Percentiles rank a stretch among this genome's conserved stretches.
These are phyloP conservation scores for Melikaiella ostensackeni DNA, from an alignment of 2,888 invertebrate species.

Conservation along the genomic window DNA sequence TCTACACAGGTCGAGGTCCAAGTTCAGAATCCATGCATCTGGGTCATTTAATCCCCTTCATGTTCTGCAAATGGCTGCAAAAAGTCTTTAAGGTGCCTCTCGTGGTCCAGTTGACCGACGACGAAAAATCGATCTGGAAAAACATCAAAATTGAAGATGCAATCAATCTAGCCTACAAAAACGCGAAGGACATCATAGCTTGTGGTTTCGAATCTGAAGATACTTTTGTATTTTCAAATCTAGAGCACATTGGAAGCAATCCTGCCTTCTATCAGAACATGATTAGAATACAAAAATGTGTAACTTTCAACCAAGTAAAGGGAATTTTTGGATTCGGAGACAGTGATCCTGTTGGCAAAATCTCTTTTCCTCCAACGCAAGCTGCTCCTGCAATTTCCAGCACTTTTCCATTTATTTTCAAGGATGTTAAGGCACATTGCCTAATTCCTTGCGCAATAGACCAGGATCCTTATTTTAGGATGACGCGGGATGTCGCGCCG, in stretches of 20 bases:
- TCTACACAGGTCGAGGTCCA: conserved; percentile 98
- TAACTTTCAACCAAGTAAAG: conserved; percentile 98
- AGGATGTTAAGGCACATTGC: conserved; percentile 86
- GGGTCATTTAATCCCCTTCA: conserved; percentile 97
- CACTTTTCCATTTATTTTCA: conserved; percentile 95
- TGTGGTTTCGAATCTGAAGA: conserved; percentile 95
- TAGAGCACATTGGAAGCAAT: conserved; percentile 91
- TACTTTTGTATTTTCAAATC: conserved; percentile 98
- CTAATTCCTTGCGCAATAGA: conserved; percentile 99
- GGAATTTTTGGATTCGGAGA: conserved; percentile 99
- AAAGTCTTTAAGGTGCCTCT: conserved; percentile 97
- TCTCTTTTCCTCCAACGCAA: conserved; percentile 96
- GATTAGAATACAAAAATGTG: conserved; percentile 93
- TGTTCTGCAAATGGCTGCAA: conserved; percentile 95
- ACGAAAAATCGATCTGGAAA: conserved; percentile 99
- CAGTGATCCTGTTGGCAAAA: conserved; percentile 97
- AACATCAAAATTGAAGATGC: conserved; percentile 94
- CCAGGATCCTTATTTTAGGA: conserved; percentile 99
- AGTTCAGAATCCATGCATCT: conserved; percentile 97
- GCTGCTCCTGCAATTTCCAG: conserved; percentile 96
- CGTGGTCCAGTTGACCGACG: conserved; percentile 98
- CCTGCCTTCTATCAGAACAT: conserved; percentile 96
- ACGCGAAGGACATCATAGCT: conserved; percentile 98
- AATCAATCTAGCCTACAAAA: conserved; percentile 89
- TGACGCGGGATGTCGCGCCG: conserved; percentile 99